These are phyloP conservation scores for Panagrolaimus sp. DNA, from an alignment of 1,140 invertebrate genomes.

Conservation along the genomic window DNA sequence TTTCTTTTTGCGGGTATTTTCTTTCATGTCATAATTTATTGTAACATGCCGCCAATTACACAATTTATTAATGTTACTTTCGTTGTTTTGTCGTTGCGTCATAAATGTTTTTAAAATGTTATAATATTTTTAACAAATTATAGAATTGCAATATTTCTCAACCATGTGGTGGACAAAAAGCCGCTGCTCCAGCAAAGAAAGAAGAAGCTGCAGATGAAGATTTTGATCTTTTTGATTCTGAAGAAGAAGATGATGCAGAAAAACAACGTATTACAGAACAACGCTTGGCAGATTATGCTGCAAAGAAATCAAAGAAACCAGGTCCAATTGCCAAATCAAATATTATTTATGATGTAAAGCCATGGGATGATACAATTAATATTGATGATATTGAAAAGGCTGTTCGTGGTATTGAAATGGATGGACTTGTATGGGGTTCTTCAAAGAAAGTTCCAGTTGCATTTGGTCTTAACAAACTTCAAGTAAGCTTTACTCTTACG, in stretches of 20 bases:
- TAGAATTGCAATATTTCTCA: too few species aligned
- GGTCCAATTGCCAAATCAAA: slow-evolving; percentile 81
- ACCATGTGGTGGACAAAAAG: too few species aligned
- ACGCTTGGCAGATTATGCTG: slow-evolving; percentile 76
- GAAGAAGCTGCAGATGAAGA: slow-evolving; percentile 69
- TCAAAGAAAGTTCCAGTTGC: slow-evolving; percentile 83
- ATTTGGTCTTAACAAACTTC: slow-evolving; percentile 86
- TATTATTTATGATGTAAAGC: slow-evolving; percentile 61
- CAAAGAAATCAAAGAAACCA: slow-evolving; percentile 87
- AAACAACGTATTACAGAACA: slow-evolving; percentile 70
- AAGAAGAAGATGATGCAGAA: slow-evolving; percentile 68
- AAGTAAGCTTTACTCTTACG: slow-evolving; percentile 68
- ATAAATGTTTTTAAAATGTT: too few species aligned
- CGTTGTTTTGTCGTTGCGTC: not conserved
- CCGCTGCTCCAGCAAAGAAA: not conserved
- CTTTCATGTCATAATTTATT: not conserved
- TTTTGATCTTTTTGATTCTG: slow-evolving; percentile 81
- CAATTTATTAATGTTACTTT: slow-evolving; percentile 6
- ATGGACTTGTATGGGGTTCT: slow-evolving; percentile 86
- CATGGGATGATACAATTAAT: slow-evolving; percentile 94
- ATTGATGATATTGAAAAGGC: slow-evolving; percentile 75
- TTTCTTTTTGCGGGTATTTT: not conserved
- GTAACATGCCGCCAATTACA: not conserved
- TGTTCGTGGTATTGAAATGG: slow-evolving; percentile 72
- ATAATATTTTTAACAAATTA: too few species aligned